Base-by-base conservation (phyloP, 2,797 vertebrate species). In the Chromobotia macracanthus region DNA sequence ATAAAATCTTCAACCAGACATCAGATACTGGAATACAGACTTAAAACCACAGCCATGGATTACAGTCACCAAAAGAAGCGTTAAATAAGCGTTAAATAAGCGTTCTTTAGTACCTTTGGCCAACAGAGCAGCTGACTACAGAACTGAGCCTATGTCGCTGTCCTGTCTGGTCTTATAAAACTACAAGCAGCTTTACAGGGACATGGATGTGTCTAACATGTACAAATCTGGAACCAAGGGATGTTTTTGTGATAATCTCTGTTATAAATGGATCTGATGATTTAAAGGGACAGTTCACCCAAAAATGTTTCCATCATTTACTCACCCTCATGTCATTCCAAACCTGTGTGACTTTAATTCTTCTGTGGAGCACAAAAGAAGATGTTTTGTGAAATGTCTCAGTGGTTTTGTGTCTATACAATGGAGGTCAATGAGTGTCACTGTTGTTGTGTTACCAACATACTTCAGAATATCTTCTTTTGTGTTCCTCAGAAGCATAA, bases 191-290 rank as follows among this genome's bases (percentile, higher is more conserved):
- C 53, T 19, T 21, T 21, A 56, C 19, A 50, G 46, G 1, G 50
- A 76, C 13, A 44, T 35, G 25, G 41, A 28, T 51, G 48, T 21
- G 13, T 16, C 61, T 6, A 58, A 68, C 64, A 16, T 28, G 73
- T 38, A 23, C 1, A 48, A 44, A 55, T 65, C 61, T 44, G 63
- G 10, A 66, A 44, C 31, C 12, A 4, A 35, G 15, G 35, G 50
- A 66, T 0, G 16, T 38, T 58, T 55, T 58, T 15, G 31, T 67
- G 60, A 65, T 87, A 93, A 93, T 91, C 93, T 94, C 94, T 94
- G 94, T 94, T 92, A 95, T 95, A 94, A 41, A 19, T 90, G 93
- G 93, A 93, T 91, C 93, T 94, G 93, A 90, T 88, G 91, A 92
- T 88, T 81, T 73, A 31, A 4, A 38, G 35, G 1, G 35, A 38